Evolutionary conservation across 2,888 invertebrate species (phyloP).

Genomic region (Arge pagana): DNA sequence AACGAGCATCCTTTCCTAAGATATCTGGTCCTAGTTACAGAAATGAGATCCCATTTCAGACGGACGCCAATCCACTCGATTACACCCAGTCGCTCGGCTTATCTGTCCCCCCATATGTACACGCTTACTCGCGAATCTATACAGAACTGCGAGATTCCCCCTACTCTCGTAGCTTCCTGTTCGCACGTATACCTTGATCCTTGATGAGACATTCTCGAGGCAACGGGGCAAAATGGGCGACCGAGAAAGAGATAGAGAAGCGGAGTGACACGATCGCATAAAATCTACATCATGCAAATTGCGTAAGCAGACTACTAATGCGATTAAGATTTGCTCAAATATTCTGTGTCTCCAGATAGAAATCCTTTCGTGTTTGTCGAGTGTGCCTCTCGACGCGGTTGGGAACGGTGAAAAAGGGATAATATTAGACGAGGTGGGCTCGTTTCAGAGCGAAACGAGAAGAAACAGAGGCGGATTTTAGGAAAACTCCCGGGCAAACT

Average conservation of each 20-base stretch:
- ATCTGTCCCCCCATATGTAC: background rate
- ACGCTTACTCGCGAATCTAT: background rate
- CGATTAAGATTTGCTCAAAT: slow-evolving; percentile 14
- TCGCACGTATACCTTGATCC: background rate
- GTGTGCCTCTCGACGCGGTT: background rate
- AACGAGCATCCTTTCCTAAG: too few relatives aligned
- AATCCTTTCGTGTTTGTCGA: slow-evolving; percentile 13
- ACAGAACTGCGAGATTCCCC: background rate
- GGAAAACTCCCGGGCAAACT: background rate
- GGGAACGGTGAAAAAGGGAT: background rate
- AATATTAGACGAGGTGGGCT: background rate
- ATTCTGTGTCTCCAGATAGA: background rate
- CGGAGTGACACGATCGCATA: too few relatives aligned
- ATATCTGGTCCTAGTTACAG: too few relatives aligned
- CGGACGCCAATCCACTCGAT: slow-evolving; percentile 14
- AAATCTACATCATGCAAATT: slow-evolving; percentile 1
- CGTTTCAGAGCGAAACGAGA: too few relatives aligned
- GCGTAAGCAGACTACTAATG: background rate
- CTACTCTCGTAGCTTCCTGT: slow-evolving; percentile 2
- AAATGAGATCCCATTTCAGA: slow-evolving; percentile 10
- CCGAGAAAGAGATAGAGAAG: background rate
- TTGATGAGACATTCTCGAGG: background rate
- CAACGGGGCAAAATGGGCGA: background rate
- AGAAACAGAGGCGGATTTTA: background rate
- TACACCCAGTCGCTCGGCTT: slow-evolving; percentile 1